Conservation (phyloP, 2,113 vertebrate species). For the Spheniscus mendiculus region DNA sequence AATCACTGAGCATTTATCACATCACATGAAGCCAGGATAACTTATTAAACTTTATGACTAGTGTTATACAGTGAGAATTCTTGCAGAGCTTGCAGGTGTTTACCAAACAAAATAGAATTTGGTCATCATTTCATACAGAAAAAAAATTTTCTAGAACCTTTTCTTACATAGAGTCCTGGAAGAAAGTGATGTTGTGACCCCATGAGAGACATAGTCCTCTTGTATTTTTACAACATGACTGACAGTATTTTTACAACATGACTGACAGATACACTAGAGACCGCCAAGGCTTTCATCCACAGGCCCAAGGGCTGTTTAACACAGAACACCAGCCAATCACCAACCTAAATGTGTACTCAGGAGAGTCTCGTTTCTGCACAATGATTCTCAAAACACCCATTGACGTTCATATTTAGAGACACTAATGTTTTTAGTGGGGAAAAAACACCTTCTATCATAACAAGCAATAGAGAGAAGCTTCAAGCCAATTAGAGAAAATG, state of each 20-base stretch:
- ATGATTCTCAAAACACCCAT: not conserved
- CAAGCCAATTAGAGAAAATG: conserved; percentile 39
- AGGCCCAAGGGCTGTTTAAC: not conserved
- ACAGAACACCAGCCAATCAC: not conserved
- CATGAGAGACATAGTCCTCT: not conserved
- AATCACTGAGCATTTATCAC: not conserved
- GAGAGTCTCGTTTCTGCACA: not conserved
- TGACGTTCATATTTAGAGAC: not conserved
- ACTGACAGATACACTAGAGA: not conserved
- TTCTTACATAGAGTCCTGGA: not conserved
- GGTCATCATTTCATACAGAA: not conserved
- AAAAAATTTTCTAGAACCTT: not conserved
- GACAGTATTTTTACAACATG: not conserved
- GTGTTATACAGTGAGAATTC: not conserved
- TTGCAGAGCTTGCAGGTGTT: not conserved
- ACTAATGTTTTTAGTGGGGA: not conserved
- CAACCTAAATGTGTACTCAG: not conserved
- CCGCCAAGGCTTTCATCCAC: not conserved
- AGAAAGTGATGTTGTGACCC: not conserved
- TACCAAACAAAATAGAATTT: not conserved
- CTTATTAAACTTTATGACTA: not conserved
- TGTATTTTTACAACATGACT: not conserved
- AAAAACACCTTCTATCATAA: not conserved
- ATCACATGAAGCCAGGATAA: not conserved
- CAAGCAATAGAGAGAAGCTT: not conserved